These are phyloP conservation scores for Silurus meridionalis DNA, from an alignment of 2,113 vertebrate genomes.

Conservation along the genomic window DNA sequence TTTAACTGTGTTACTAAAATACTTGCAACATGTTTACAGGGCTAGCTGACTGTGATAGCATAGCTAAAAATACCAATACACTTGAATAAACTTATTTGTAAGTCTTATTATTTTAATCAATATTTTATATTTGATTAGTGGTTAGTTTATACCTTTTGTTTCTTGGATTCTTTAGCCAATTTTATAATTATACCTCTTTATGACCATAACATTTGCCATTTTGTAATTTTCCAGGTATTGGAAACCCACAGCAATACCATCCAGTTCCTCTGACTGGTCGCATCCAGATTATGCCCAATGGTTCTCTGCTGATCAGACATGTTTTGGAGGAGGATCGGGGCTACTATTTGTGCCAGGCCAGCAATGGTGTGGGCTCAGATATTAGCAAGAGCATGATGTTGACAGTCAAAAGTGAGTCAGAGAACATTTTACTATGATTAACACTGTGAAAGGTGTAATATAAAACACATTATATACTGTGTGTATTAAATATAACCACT, in stretches of 20 bases:
- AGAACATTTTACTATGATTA: neutral
- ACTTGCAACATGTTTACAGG: neutral
- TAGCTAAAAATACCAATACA: neutral
- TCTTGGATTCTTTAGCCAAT: neutral
- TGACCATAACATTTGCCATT: neutral
- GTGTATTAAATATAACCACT: neutral
- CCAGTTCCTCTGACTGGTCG: slow-evolving; percentile 93
- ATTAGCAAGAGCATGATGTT: slow-evolving; percentile 99
- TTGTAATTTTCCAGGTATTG: slow-evolving; percentile 74
- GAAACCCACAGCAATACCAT: slow-evolving; percentile 97
- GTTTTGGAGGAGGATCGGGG: slow-evolving; percentile 96
- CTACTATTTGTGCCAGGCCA: slow-evolving; percentile 97
- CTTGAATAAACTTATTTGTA: neutral
- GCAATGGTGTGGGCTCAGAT: slow-evolving; percentile 96
- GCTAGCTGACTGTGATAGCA: neutral
- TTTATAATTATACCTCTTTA: neutral
- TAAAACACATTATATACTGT: neutral
- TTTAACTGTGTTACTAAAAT: neutral
- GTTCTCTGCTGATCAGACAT: slow-evolving; percentile 93
- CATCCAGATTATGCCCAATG: slow-evolving; percentile 96
- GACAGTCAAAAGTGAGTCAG: slow-evolving; percentile 92
- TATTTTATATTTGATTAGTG: neutral
- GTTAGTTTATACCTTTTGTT: neutral
- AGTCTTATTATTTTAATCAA: neutral
- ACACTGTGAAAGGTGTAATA: neutral